Evolutionary conservation across 2,888 invertebrate species (phyloP), one percentile per base, ranked within the genome.

Genomic region (Lithophane ornitopus): DNA sequence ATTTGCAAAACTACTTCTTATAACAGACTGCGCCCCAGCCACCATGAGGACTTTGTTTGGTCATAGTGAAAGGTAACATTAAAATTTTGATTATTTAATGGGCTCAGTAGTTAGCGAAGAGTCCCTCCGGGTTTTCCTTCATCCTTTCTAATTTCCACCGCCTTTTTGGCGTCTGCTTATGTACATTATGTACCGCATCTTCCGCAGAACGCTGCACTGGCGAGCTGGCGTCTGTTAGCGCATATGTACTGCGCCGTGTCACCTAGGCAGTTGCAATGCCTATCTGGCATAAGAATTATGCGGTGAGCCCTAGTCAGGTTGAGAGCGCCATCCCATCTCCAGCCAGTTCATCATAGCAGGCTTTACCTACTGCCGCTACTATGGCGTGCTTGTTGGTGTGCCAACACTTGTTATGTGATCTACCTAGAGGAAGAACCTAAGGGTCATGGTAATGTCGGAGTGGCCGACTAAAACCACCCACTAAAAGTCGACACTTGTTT

Each of bases 1-100:
- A 87, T 98, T 98, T 92, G 97, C 98, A 0, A 97, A 98, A 80
- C 97, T 98, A 86, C 97, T 98, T 66, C 97, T 97, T 86, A 97
- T 98, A 66, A 97, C 95, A 26, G 98, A 97, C 89, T 98, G 98
- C 91, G 98, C 97, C 0, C 98, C 98, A 88, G 95, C 95, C 44
- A 98, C 98, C 0, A 96, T 97, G 87, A 97, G 96, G 76, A 97
- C 95, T 84, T 95, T 98, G 68, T 97, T 97, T 61, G 94, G 95
- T 7, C 80, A 96, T 97, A 84, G 97, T 72, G 97, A 98, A 94
- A 98, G 97, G 98, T 98, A 92, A 76, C 6, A 16, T 26, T 14
- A 6, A 7, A 22, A 4, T 12, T 12, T 54, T 0, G 0, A 19
- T n/a, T 28, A 28, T n/a, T 28, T 28, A 6, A 28, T 41, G n/a